Percentiles rank a stretch among this genome's conserved stretches.
Evolutionary conservation across 2,797 vertebrate genomes (phyloP).

Genomic region (Cetoscarus ocellatus): DNA sequence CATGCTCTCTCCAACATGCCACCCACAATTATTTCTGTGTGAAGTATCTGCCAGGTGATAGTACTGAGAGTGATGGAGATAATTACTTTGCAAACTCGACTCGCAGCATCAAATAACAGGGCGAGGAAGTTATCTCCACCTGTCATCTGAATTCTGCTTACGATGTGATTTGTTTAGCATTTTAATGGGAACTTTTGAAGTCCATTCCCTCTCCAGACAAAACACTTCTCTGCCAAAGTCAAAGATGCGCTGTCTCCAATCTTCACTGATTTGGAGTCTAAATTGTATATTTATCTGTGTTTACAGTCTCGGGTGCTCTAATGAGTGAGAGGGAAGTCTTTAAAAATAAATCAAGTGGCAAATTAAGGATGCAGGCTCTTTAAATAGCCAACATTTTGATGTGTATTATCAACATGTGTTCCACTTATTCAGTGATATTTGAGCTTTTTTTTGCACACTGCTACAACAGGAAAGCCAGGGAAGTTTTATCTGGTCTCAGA

Average conservation of each 20-base stretch:
- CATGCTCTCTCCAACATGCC: slow-evolving; percentile 26
- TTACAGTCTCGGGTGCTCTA: slow-evolving; percentile 3
- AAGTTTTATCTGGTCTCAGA: slow-evolving; percentile 39
- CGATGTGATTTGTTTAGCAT: slow-evolving; percentile 43
- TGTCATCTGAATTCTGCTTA: slow-evolving; percentile 48
- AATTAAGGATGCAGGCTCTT: background rate
- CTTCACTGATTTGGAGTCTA: slow-evolving; percentile 2
- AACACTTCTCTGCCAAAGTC: slow-evolving; percentile 26
- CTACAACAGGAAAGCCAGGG: slow-evolving; percentile 6
- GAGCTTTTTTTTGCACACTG: background rate
- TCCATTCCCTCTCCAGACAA: slow-evolving; percentile 6
- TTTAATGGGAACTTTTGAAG: slow-evolving; percentile 35
- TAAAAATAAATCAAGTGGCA: slow-evolving; percentile 14
- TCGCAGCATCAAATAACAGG: slow-evolving; percentile 22
- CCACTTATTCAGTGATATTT: slow-evolving; percentile 9
- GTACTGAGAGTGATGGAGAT: slow-evolving; percentile 28
- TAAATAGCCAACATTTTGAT: background rate
- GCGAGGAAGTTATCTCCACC: slow-evolving; percentile 34
- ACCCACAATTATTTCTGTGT: slow-evolving; percentile 49
- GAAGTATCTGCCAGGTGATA: slow-evolving; percentile 51
- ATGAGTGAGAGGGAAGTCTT: background rate
- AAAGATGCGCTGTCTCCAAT: slow-evolving; percentile 14
- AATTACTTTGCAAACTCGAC: slow-evolving; percentile 54
- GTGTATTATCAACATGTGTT: background rate
- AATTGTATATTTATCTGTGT: slow-evolving; percentile 5